These are phyloP conservation scores for Eretmochelys imbricata DNA, from an alignment of 2,113 vertebrate species.

Conservation along the genomic window DNA sequence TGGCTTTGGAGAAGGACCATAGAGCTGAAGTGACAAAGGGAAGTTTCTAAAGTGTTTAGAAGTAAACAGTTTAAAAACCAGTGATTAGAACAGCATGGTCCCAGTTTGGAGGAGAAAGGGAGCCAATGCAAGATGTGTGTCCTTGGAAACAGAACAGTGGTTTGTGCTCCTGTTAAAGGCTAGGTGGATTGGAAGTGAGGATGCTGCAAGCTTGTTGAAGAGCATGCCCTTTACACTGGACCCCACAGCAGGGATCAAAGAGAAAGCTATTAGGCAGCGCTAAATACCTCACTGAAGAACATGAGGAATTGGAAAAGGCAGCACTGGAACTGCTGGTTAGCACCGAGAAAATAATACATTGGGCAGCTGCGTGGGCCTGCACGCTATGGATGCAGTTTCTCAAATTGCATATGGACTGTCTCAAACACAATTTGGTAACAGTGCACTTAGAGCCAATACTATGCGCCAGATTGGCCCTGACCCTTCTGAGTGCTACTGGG, in stretches of 20 bases:
- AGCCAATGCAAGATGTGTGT: background rate
- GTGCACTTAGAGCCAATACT: background rate
- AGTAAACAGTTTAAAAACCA: constrained; percentile 1
- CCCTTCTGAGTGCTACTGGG: background rate
- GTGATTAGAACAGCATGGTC: background rate
- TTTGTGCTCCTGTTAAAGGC: constrained; percentile 4
- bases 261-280: background rate
- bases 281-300: background rate
- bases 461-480: background rate
- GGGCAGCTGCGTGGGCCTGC: background rate
- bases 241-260: background rate
- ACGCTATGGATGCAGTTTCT: background rate
- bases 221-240: background rate
- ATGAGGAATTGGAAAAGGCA: background rate
- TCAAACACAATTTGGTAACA: background rate
- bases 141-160: background rate
- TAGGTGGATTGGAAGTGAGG: background rate
- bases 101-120: background rate
- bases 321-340: background rate
- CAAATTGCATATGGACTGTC: background rate
- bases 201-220: background rate
- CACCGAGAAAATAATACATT: background rate
- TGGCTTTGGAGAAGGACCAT: background rate
- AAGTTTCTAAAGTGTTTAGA: background rate
- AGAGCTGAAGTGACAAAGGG: background rate